Evolutionary conservation across 35 echinoderm and acorn worm genomes (phyloP), one percentile per base, ranked within the genome.

Genomic region (Ptychodera flava): DNA sequence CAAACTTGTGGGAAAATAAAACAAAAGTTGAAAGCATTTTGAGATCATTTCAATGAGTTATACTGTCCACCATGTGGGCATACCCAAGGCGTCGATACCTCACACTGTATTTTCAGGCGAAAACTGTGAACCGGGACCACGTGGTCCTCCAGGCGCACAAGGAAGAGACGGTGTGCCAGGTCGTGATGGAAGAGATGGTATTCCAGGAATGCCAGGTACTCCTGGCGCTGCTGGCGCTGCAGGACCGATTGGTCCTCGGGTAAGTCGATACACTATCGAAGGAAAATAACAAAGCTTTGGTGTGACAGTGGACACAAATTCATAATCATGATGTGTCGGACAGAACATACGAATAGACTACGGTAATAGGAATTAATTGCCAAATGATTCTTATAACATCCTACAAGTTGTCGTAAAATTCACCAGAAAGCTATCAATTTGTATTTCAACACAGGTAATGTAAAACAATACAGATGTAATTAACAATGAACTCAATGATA

Each of bases 151-250:
- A 14, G 82, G 82, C 0, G n/a, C 82, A 28, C 82, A 1, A 30
- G 82, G 82, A 1, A 36, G 82, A 37, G 82, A 83, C 35, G 82
- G 82, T 36, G 1, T 28, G 1, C 33, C 34, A 36, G 82, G 82
- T 12, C 82, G 82, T 35, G 82, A 83, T 83, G 82, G 82, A 37
- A 6, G 82, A 37, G 82, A 83, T 83, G 82, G 82, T 37, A 30
- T 37, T 28, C 82, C 82, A 36, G 82, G 82, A 36, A 35, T 83
- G 34, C 82, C 82, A 15, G 82, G 82, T 28, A 83, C 33, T 36
- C 82, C 82, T 37, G 82, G 82, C 12, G 34, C 37, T 2, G 32
- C 82, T 83, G 33, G 82, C 29, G 31, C 37, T 16, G 0, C 82
- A 30, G 82, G 82, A 0, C 33, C 34, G n/a, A 36, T 34, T 0